A percentile compares a stretch with the other conserved stretches of the same genome.
Evolutionary conservation across 2,797 vertebrate genomes (phyloP).

Genomic region (Sebastes miniatus): DNA sequence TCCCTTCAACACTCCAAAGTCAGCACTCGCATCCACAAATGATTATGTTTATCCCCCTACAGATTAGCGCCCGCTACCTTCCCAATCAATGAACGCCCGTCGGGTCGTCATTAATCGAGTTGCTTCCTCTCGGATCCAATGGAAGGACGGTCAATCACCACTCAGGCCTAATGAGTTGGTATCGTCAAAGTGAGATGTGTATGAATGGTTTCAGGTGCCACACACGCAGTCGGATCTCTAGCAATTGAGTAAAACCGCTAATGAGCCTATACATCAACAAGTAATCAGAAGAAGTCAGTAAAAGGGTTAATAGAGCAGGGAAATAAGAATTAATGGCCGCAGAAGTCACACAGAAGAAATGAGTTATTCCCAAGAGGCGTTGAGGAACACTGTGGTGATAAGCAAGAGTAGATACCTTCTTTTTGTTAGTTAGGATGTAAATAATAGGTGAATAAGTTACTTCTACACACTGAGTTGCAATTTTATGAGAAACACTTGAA

Average conservation of each 20-base stretch:
- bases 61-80: constrained; percentile 55
- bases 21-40: constrained; percentile 35
- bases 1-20: constrained; percentile 20
- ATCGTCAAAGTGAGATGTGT: constrained; percentile 72
- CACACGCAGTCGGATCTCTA: constrained; percentile 56
- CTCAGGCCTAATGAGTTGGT: constrained; percentile 66
- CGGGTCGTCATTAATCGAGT: constrained; percentile 67
- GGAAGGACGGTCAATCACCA: constrained; percentile 58
- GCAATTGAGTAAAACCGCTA: constrained; percentile 71
- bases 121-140: constrained; percentile 54
- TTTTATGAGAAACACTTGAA: neutral
- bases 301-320: constrained; percentile 73
- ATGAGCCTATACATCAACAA: constrained; percentile 80
- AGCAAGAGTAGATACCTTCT: neutral
- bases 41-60: constrained; percentile 41
- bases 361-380: neutral
- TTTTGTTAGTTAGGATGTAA: neutral
- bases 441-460: neutral
- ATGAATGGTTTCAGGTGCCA: constrained; percentile 72
- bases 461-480: neutral
- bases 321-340: constrained; percentile 61
- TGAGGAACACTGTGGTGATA: neutral
- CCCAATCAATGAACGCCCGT: constrained; percentile 56
- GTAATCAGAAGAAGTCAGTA: constrained; percentile 67
- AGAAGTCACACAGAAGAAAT: constrained; percentile 24